Evolutionary conservation across 2,888 invertebrate genomes (phyloP), one percentile per base, ranked within the genome.

Genomic region (Nephrotoma appendiculata): DNA sequence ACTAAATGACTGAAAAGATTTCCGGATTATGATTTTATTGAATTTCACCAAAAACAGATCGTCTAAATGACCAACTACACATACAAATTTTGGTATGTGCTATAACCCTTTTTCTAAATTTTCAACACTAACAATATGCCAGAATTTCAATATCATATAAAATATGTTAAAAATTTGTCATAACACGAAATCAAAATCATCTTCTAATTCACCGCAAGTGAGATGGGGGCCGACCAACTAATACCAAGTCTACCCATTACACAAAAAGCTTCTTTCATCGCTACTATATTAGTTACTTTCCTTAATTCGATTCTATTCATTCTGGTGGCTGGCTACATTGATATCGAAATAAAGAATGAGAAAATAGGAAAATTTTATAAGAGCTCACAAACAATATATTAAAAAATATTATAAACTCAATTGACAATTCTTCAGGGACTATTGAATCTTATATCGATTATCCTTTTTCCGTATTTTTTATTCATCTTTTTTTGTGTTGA

Each of bases 381-480:
- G 43, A 84, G 43, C 42, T 84, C 84, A 84, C 41, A 84, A 84
- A 42, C 84, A 84, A 84, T 84, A 84, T 84, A 84, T 84, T 84
- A 84, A 71, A 42, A 84, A 84, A 84, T 84, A 84, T 84, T 43
- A 42, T 84, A 84, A 84, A 84, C 84, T 43, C 84, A 84, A 84
- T 84, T 84, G 84, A 84, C 84, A 84, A 84, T 84, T 84, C 84
- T 84, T 84, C 84, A 84, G 84, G 84, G 84, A 84, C 84, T 84
- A 84, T 84, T 84, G 84, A 84, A 84, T 84, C 84, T 84, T 41
- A 84, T 84, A 84, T 84, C 84, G 84, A 84, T 84, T 84, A 84
- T 84, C 41, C 43, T 43, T 42, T 84, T 83, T 83, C 41, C 15
- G 52, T 57, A n/a, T 57, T 57, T 71, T 71, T 71, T 31, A 71